Base-by-base conservation (phyloP, 2,797 vertebrate genomes). In the Eulemur coronatus region DNA sequence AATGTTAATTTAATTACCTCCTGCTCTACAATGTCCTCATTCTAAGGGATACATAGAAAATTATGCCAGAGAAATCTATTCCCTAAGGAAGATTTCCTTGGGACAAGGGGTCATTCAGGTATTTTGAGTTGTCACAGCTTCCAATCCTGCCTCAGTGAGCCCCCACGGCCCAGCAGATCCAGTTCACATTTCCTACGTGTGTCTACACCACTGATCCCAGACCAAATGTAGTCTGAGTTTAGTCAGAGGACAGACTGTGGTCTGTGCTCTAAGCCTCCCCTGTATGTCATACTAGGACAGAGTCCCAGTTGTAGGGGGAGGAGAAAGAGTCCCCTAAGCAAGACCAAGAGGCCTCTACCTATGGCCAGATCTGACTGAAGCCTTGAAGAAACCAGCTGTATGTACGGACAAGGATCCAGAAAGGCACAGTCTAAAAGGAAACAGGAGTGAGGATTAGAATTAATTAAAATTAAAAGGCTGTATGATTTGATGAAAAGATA, bases 401-500 rank as follows among this genome's bases (percentile, higher is more conserved):
- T 35, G 46, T n/a, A 1, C 28, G 48, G 70, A 80, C 55, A 89
- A 69, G 48, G 38, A 93, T 84, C 72, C 72, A 84, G 55, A 92
- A 93, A 86, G 3, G 3, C 33, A 61, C 1, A 55, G 38, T 57
- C 65, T 79, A 38, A 84, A 84, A 95, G 84, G 26, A 96, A 94
- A 86, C 20, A 70, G 63, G 50, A 79, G 33, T 76, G 35, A 79
- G 24, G 46, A 65, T 1, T 93, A 12, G 33, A 92, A 82, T 89
- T 86, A 80, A 88, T 82, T 91, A 86, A 84, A 87, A 91, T 52
- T 57, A 20, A 73, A 96, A 46, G 50, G 3, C 63, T 52, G 67
- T 63, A 20, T 7, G 50, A 35, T 85, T 7, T 57, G 79, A 90
- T 85, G 80, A 87, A 61, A 86, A 67, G 59, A 28, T 43, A n/a